Conservation (phyloP, 2,797 vertebrate genomes). For the Anguilla anguilla region DNA sequence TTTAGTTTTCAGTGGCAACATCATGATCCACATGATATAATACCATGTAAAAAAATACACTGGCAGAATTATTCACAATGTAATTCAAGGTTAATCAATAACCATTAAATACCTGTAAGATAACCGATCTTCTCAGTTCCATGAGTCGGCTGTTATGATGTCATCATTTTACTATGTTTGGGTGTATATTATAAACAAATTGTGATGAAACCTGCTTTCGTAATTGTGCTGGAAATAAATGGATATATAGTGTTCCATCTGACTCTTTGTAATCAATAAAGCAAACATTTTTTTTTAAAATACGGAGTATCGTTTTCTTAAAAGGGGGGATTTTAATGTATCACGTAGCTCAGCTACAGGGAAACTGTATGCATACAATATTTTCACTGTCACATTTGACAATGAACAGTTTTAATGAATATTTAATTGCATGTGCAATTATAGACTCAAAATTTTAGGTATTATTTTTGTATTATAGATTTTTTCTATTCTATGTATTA, state of each 20-base stretch:
- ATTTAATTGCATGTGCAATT: conserved; percentile 31
- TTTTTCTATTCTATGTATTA: neutral
- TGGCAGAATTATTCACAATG: neutral
- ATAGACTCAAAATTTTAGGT: neutral
- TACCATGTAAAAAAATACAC: neutral
- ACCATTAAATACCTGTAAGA: neutral
- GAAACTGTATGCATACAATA: neutral
- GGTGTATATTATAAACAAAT: neutral
- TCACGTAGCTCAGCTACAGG: neutral
- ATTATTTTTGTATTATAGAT: too few relatives aligned
- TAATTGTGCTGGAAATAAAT: neutral
- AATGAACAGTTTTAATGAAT: conserved; percentile 19
- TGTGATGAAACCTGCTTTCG: neutral
- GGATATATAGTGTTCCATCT: neutral
- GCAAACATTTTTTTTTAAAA: neutral
- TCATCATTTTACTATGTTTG: neutral
- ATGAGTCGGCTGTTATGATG: neutral
- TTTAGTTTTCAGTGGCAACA: neutral
- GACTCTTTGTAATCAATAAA: neutral
- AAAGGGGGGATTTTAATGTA: neutral
- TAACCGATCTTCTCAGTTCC: neutral
- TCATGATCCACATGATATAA: neutral
- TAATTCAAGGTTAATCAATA: conserved; percentile 4
- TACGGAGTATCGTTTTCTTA: neutral
- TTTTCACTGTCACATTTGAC: neutral